Conservation (phyloP, 2,113 vertebrate genomes). For the Chaetodon auriga region DNA sequence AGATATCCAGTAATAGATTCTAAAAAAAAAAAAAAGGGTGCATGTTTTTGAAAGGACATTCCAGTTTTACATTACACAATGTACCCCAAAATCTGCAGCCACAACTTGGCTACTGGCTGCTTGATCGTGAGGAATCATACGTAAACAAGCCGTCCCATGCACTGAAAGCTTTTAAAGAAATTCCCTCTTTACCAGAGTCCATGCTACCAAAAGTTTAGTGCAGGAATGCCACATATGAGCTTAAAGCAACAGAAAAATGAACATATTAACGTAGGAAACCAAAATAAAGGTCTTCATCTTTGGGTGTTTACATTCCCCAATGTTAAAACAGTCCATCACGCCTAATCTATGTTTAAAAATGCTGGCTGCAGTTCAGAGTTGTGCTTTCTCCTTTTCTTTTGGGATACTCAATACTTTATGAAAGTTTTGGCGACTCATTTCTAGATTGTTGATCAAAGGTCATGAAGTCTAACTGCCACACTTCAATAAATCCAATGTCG, state of each 20-base stretch:
- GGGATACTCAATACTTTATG: background rate
- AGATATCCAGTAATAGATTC: slow-evolving; percentile 25
- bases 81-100: slow-evolving; percentile 22
- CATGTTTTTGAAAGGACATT: slow-evolving; percentile 35
- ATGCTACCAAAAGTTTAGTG: slow-evolving; percentile 16
- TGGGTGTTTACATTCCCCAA: slow-evolving; percentile 62
- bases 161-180: slow-evolving; percentile 19
- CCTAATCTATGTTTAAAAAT: slow-evolving; percentile 13
- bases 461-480: background rate
- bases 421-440: background rate
- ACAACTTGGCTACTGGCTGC: slow-evolving; percentile 1
- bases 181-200: background rate
- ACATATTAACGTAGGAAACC: slow-evolving; percentile 9
- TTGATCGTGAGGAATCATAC: background rate
- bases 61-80: background rate
- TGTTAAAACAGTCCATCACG: slow-evolving; percentile 41
- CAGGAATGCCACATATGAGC: slow-evolving; percentile 15
- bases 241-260: slow-evolving; percentile 11
- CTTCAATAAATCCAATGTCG: background rate
- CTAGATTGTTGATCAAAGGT: background rate
- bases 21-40: background rate
- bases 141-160: slow-evolving; percentile 13
- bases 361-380: slow-evolving; percentile 51
- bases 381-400: background rate
- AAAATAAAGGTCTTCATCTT: slow-evolving; percentile 54